Evolutionary conservation across 2,888 invertebrate genomes (phyloP).

Genomic region (Chorisops tibialis): DNA sequence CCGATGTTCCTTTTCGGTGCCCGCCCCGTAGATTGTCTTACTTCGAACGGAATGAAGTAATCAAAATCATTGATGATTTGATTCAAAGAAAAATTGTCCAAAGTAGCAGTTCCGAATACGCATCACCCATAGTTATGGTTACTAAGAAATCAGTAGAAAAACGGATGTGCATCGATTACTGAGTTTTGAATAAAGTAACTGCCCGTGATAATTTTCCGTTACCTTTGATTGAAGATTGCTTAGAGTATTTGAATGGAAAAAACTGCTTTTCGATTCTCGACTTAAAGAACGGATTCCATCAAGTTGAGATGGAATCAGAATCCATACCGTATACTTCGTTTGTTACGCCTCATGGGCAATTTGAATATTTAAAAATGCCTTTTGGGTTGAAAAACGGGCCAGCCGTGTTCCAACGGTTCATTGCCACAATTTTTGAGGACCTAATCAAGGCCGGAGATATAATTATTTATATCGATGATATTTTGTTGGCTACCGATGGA

Average conservation of each 20-base stretch:
- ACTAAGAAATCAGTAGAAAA: slow-evolving; percentile 31
- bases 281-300: too few relatives aligned
- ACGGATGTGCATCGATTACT: slow-evolving; percentile 33
- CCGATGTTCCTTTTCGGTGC: not conserved
- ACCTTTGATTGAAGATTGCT: slow-evolving; percentile 31
- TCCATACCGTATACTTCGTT: too few relatives aligned
- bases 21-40: not conserved
- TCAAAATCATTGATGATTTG: not conserved
- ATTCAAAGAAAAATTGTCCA: not conserved
- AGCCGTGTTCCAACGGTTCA: too few relatives aligned
- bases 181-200: slow-evolving; percentile 34
- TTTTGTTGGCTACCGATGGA: too few relatives aligned
- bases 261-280: too few relatives aligned
- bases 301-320: too few relatives aligned
- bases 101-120: slow-evolving; percentile 33
- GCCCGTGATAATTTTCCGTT: too few relatives aligned
- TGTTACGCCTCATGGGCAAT: slow-evolving; percentile 34
- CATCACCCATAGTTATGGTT: slow-evolving; percentile 33
- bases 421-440: too few relatives aligned
- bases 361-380: slow-evolving; percentile 33
- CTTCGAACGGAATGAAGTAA: not conserved
- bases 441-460: too few relatives aligned
- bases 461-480: too few relatives aligned
- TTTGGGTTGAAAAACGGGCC: too few relatives aligned
- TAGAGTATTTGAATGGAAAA: too few relatives aligned